Conservation (phyloP, 2,888 invertebrate genomes). For the Nebria brevicollis region DNA sequence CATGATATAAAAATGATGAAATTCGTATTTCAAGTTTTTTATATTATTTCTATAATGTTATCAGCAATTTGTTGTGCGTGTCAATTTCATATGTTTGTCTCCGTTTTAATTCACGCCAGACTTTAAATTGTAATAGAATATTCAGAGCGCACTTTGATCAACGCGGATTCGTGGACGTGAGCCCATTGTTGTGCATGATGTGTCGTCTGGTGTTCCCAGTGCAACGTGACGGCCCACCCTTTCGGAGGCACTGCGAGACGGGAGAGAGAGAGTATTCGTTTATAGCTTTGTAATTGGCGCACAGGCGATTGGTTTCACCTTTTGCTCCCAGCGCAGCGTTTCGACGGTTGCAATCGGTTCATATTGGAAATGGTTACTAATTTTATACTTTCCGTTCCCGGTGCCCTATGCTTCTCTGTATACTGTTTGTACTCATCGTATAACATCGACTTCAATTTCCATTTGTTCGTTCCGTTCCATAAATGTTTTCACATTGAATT, state of each 20-base stretch:
- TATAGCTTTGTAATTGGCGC: slow-evolving; percentile 16
- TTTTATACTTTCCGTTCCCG: slow-evolving; percentile 14
- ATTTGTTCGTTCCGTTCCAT: background rate
- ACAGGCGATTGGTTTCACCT: slow-evolving; percentile 21
- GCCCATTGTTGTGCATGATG: slow-evolving; percentile 17
- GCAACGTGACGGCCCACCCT: background rate
- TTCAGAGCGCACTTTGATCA: slow-evolving; percentile 21
- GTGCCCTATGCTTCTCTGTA: background rate
- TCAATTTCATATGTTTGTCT: background rate
- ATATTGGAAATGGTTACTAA: slow-evolving; percentile 21
- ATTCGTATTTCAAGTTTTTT: too few relatives aligned
- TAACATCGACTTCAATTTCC: background rate
- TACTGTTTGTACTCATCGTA: background rate
- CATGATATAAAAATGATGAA: too few relatives aligned
- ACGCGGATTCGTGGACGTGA: slow-evolving; percentile 20
- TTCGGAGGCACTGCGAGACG: background rate
- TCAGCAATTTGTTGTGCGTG: background rate
- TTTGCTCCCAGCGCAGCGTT: slow-evolving; percentile 15
- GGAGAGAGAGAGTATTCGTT: background rate
- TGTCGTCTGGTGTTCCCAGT: slow-evolving; percentile 1
- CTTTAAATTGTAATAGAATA: slow-evolving; percentile 22
- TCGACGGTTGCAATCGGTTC: slow-evolving; percentile 11
- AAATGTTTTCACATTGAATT: background rate
- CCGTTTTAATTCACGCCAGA: background rate
- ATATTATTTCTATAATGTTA: too few relatives aligned